Conservation (phyloP, 2,113 vertebrate species). For the Pseudorhombus dupliciocellatus region DNA sequence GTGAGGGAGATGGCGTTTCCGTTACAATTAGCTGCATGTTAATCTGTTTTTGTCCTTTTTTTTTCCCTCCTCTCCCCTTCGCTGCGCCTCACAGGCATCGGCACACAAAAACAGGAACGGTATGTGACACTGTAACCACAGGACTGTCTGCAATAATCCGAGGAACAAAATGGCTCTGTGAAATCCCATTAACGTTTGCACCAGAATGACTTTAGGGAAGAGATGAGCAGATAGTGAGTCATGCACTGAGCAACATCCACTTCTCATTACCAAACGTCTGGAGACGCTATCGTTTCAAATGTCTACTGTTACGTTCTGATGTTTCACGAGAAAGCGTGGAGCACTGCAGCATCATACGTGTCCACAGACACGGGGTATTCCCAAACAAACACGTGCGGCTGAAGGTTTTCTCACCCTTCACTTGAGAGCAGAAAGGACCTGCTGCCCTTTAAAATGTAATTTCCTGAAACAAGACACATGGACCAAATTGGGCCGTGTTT, state of each 20-base stretch:
- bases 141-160: conserved; percentile 1
- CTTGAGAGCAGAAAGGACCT: conserved; percentile 52
- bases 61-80: conserved; percentile 10
- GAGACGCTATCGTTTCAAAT: conserved; percentile 30
- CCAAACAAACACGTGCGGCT: conserved; percentile 54
- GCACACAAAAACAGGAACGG: conserved; percentile 32
- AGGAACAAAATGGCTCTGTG: conserved; percentile 29
- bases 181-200: conserved; percentile 37
- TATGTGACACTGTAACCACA: conserved; percentile 13
- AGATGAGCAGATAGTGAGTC: conserved; percentile 49
- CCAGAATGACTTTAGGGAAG: conserved; percentile 46
- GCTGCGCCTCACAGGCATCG: conserved; percentile 34
- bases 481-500: conserved; percentile 61
- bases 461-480: conserved; percentile 77
- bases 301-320: conserved; percentile 1
- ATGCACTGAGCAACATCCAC: conserved; percentile 23
- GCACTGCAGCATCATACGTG: conserved; percentile 21
- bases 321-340: conserved; percentile 23
- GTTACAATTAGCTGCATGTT: conserved; percentile 62
- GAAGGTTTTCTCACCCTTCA: conserved; percentile 53
- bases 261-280: neutral
- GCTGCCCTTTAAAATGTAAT: conserved; percentile 72
- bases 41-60: conserved; percentile 52
- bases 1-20: conserved; percentile 50
- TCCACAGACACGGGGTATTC: conserved; percentile 37